Percentiles rank a stretch among this genome's conserved stretches.
These are phyloP conservation scores for Heterotis niloticus DNA, from an alignment of 2,113 vertebrate genomes.

Conservation along the genomic window DNA sequence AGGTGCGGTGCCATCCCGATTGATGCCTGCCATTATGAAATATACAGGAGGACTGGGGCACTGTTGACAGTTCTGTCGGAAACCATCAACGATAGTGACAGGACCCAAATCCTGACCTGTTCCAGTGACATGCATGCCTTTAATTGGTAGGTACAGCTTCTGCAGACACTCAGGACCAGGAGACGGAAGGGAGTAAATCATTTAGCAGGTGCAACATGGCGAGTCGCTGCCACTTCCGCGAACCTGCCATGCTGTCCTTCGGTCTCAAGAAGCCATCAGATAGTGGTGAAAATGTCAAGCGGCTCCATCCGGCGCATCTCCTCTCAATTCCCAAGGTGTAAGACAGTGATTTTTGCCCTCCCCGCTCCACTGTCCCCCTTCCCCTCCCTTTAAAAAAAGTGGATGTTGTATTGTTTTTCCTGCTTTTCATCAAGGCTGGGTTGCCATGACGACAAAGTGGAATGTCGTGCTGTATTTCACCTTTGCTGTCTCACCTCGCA, in stretches of 20 bases:
- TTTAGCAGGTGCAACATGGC: conserved; percentile 73
- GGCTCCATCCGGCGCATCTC: conserved; percentile 48
- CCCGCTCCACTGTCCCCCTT: not conserved
- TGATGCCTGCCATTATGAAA: conserved; percentile 59
- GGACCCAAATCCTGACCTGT: conserved; percentile 55
- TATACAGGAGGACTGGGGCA: conserved; percentile 60
- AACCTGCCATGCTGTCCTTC: conserved; percentile 39
- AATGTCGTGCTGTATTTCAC: conserved; percentile 76
- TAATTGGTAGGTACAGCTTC: conserved; percentile 81
- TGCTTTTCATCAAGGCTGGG: conserved; percentile 62
- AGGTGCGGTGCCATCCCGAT: conserved; percentile 55
- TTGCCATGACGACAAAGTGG: conserved; percentile 80
- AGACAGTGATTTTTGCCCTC: conserved; percentile 40
- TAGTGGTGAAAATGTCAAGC: conserved; percentile 48
- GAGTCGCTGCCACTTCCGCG: conserved; percentile 43
- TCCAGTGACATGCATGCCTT: conserved; percentile 62
- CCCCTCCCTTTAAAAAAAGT: conserved; percentile 22
- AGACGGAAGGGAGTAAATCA: conserved; percentile 73
- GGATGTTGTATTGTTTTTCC: conserved; percentile 64
- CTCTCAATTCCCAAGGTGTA: conserved; percentile 44
- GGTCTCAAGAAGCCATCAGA: conserved; percentile 51
- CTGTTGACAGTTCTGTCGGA: conserved; percentile 66
- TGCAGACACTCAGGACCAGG: conserved; percentile 63
- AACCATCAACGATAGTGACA: conserved; percentile 66
- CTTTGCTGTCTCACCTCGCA: conserved; percentile 78